Evolutionary conservation across 2,888 invertebrate genomes (phyloP).

Genomic region (Ptychoptera contaminata): DNA sequence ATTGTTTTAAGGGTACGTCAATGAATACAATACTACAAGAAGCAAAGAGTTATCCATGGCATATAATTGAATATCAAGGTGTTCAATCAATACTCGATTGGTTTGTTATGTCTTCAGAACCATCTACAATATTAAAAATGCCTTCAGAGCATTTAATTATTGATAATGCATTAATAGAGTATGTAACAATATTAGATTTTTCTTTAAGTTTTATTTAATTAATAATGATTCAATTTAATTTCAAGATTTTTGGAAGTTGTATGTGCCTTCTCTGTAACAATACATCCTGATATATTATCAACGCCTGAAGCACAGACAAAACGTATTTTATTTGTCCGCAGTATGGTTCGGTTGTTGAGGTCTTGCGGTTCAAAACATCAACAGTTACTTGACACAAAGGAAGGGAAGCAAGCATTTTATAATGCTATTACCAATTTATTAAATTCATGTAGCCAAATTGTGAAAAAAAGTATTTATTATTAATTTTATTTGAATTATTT

Average conservation of each 20-base stretch:
- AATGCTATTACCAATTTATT: slow-evolving; percentile 20
- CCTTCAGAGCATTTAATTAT: slow-evolving; percentile 35
- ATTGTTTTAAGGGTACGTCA: background rate
- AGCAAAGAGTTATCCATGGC: slow-evolving; percentile 48
- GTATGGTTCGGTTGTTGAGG: slow-evolving; percentile 22
- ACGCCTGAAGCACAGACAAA: slow-evolving; percentile 16
- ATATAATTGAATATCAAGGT: slow-evolving; percentile 40
- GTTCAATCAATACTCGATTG: slow-evolving; percentile 54
- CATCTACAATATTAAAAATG: slow-evolving; percentile 42
- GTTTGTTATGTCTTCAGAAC: slow-evolving; percentile 58
- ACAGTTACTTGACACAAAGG: slow-evolving; percentile 22
- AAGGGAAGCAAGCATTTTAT: slow-evolving; percentile 21
- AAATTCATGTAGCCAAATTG: background rate
- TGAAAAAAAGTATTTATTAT: slow-evolving; percentile 4
- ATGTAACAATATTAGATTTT: too few species aligned
- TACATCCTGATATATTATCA: slow-evolving; percentile 15
- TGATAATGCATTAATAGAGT: slow-evolving; percentile 44
- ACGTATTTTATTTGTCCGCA: slow-evolving; percentile 26
- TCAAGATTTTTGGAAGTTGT: slow-evolving; percentile 8
- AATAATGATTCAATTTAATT: slow-evolving; percentile 6
- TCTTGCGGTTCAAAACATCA: slow-evolving; percentile 24
- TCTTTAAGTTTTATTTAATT: slow-evolving; percentile 5
- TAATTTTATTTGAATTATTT: background rate
- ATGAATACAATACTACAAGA: slow-evolving; percentile 35
- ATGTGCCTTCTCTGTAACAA: slow-evolving; percentile 7